Evolutionary conservation across 2,888 invertebrate species (phyloP).

Genomic region (Hirtodrosophila cameraria): DNA sequence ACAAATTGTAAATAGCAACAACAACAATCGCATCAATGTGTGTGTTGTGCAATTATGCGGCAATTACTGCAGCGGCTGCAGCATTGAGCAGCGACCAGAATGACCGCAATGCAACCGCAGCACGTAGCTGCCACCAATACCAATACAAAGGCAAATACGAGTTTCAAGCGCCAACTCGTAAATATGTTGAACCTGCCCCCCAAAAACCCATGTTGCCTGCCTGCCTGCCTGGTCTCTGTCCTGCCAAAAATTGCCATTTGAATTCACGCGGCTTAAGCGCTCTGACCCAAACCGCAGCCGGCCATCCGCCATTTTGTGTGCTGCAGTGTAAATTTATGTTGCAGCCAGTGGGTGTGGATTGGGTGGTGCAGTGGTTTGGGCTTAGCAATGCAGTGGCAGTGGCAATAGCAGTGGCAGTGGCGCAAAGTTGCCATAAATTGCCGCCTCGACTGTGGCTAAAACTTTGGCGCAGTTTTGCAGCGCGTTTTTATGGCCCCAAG

Average conservation of each 20-base stretch:
- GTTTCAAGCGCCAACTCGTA: constrained; percentile 67
- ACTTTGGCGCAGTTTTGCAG: constrained; percentile 58
- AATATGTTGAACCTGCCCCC: constrained; percentile 52
- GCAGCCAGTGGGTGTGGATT: constrained; percentile 23
- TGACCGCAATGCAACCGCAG: constrained; percentile 61
- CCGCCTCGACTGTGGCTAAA: constrained; percentile 65
- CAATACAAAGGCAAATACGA: constrained; percentile 31
- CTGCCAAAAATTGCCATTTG: constrained; percentile 50
- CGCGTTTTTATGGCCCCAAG: constrained; percentile 34
- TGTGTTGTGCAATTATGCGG: constrained; percentile 65
- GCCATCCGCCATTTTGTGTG: constrained; percentile 62
- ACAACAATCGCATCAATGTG: constrained; percentile 28
- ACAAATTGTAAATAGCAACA: constrained; percentile 58
- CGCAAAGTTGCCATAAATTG: constrained; percentile 81
- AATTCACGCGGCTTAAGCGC: constrained; percentile 70
- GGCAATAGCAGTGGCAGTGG: constrained; percentile 19
- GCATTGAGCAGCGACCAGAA: constrained; percentile 32
- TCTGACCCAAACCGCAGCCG: constrained; percentile 42
- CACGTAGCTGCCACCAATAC: constrained; percentile 56
- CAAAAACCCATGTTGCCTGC: constrained; percentile 6
- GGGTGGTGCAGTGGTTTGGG: constrained; percentile 18
- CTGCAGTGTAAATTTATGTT: constrained; percentile 66
- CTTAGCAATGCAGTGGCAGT: constrained; percentile 37
- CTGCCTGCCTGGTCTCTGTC: neutral
- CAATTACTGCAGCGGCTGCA: constrained; percentile 61